Conservation (phyloP, 1,140 invertebrate species). For the Apocrypta bakeri region DNA sequence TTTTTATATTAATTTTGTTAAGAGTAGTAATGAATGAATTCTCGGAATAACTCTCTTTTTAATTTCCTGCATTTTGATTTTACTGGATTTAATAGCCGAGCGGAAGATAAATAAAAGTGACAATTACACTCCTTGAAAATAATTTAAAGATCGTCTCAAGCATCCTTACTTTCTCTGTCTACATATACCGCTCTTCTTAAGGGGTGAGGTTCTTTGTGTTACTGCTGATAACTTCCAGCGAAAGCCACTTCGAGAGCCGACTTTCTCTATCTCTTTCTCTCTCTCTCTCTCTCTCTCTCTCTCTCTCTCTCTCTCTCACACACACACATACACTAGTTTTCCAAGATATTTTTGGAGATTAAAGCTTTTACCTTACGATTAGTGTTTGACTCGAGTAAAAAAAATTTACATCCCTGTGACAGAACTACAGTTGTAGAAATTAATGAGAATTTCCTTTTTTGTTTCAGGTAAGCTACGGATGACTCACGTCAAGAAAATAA, state of each 20-base stretch:
- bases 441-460: neutral
- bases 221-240: neutral
- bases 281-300: neutral
- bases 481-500: neutral
- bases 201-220: neutral
- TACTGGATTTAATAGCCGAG: neutral
- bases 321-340: neutral
- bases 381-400: too few relatives aligned
- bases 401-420: too few relatives aligned
- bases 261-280: neutral
- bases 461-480: conserved; percentile 28
- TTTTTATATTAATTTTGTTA: neutral
- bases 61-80: neutral
- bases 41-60: neutral
- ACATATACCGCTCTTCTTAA: neutral
- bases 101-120: neutral
- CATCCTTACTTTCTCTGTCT: neutral
- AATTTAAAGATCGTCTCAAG: neutral
- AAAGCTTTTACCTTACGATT: neutral
- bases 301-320: too few relatives aligned
- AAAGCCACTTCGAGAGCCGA: neutral
- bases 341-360: neutral
- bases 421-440: neutral
- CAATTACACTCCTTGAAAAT: neutral
- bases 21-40: neutral